Percentiles rank a stretch among this genome's conserved stretches.
phyloP scores from a whole-genome alignment of 2,888 invertebrate species.

The Lasioglossum marginatum region DNA sequence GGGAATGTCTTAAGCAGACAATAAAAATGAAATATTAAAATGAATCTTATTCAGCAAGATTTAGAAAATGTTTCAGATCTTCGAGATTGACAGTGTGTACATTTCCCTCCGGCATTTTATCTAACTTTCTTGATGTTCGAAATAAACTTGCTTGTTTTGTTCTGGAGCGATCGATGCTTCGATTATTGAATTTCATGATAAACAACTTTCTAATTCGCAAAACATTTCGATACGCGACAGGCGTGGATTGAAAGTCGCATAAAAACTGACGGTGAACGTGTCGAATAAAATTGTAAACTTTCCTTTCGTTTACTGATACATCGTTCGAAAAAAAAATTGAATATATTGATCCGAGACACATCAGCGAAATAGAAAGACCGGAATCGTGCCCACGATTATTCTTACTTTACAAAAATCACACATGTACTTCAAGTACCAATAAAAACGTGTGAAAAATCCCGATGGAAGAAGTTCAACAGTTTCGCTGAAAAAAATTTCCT shows the following conservation, averaged over 20 bases:
- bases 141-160: neutral
- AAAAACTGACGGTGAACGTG: neutral
- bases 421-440: no score
- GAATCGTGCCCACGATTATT: no score
- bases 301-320: neutral
- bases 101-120: no score
- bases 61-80: no score
- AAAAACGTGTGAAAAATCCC: no score
- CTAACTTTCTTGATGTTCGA: neutral
- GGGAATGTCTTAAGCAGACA: neutral
- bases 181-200: neutral
- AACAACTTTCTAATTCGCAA: slow-evolving; percentile 1
- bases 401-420: no score
- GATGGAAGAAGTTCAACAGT: no score
- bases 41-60: no score
- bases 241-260: neutral
- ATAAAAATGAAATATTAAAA: neutral
- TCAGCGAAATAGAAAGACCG: no score
- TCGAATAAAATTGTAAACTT: slow-evolving; percentile 8
- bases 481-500: no score
- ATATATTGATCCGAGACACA: neutral
- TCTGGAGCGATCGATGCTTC: neutral
- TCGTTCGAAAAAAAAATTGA: neutral
- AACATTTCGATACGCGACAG: neutral
- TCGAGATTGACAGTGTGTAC: no score